These are phyloP conservation scores for Acanthococcus lagerstroemiae DNA, from an alignment of 2,888 invertebrate genomes.

Conservation along the genomic window DNA sequence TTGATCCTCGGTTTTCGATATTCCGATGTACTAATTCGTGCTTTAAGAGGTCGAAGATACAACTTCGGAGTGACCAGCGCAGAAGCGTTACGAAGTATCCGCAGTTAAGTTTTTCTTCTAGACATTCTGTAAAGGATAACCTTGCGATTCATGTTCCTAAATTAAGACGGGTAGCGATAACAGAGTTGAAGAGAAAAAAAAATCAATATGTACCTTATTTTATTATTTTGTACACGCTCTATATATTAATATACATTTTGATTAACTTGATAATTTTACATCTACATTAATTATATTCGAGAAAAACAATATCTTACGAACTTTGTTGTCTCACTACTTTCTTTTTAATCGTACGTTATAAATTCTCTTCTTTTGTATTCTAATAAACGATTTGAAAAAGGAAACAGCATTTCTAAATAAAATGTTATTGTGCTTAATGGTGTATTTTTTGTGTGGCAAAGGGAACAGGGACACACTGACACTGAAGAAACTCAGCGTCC, in stretches of 20 bases:
- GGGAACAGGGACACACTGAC: too few relatives aligned
- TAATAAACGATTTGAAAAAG: slow-evolving; percentile 12
- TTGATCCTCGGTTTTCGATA: too few relatives aligned
- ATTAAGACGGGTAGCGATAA: slow-evolving; percentile 17
- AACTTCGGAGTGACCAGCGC: too few relatives aligned
- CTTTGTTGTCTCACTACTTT: slow-evolving; percentile 5
- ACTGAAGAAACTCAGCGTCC: too few relatives aligned
- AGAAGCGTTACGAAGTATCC: too few relatives aligned
- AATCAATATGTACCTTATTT: too few relatives aligned
- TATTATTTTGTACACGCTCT: neutral
- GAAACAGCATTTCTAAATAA: neutral
- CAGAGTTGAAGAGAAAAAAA: neutral
- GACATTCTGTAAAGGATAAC: neutral
- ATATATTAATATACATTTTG: neutral
- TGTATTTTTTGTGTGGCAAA: too few relatives aligned
- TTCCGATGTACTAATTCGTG: too few relatives aligned
- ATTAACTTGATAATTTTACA: slow-evolving; percentile 3
- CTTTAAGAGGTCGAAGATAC: too few relatives aligned
- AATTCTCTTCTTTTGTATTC: slow-evolving; percentile 8
- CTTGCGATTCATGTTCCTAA: slow-evolving; percentile 23
- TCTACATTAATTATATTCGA: neutral
- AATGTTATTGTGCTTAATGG: neutral
- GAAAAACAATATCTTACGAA: neutral
- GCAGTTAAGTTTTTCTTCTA: too few relatives aligned
- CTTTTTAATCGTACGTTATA: slow-evolving; percentile 8